Evolutionary conservation across 2,797 vertebrate species (phyloP), one percentile per base, ranked within the genome.

Genomic region (Merluccius polli): DNA sequence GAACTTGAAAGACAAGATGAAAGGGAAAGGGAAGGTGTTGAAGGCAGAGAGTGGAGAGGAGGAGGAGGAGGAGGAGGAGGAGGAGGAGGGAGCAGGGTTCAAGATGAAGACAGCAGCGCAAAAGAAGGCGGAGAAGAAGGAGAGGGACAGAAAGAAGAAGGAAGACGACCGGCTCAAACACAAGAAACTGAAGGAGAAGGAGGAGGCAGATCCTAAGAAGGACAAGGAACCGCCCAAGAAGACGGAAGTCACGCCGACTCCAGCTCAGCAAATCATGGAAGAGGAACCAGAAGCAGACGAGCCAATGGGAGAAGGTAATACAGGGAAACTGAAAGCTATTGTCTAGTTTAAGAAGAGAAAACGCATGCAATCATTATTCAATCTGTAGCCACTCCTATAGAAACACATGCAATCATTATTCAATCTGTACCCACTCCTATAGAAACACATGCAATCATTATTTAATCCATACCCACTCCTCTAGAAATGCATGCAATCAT

Each of bases 111-210:
- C 98, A 0, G 94, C 96, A 6, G 97, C 97, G 2, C 97, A 99
- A 89, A 99, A 99, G 89, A 99, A 98, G 82, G 97, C 97, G 0
- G 97, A 99, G 90, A 99, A 99, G 90, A 99, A 98, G 86, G 97
- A 98, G 84, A 87, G 97, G 0, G 98, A 99, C 1, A 65, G 24
- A 24, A 65, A 65, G 59, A 97, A 90, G 85, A 82, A 95, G 80
- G 95, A 94, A 81, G 96, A 96, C 48, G 93, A 94, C 85, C 59
- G 59, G 0, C 59, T 65, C n/a, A 65, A 65, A 65, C n/a, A 27
- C 59, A 96, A 96, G 82, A 96, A 97, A 72, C 94, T 96, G 81
- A 88, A 95, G 85, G 94, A 94, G 84, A 94, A 95, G 83, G 92
- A 89, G 73, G 88, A 90, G 81, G 77, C 75, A 7, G 90, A 91